Evolutionary conservation across 2,797 vertebrate genomes (phyloP), one percentile per base, ranked within the genome.

Genomic region (Crocodylus rhombifer): DNA sequence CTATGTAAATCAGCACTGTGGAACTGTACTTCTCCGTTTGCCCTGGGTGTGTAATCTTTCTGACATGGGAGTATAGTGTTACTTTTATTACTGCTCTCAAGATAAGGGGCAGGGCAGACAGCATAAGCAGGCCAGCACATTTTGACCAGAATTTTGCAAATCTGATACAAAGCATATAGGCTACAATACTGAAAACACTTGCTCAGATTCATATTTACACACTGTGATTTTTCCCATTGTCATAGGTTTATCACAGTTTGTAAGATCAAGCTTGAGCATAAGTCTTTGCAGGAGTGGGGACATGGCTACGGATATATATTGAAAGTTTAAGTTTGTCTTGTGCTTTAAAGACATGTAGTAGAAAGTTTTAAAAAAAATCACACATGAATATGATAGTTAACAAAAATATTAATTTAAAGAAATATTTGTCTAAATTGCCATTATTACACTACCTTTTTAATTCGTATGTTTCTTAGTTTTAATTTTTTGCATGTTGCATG

Each of bases 11-110:
- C 64, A 84, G 76, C 88, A 82, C 14, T 86, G 76, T 78, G 80
- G 91, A 94, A 95, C 88, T 93, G 74, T 77, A 63, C 26, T 77
- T 69, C 80, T 85, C 58, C 82, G 79, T 51, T 69, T 65, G 60
- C 77, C 79, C 80, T 69, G 87, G 65, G 51, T 78, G 62, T 75
- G 64, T 71, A 51, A 73, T 84, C 17, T 33, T 82, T 86, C 80
- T 60, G 55, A 23, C 1, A n/a, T 18, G 84, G 63, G 33, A 82
- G 55, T 86, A 60, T 90, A 86, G 26, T 15, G 30, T 76, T 82
- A 55, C 51, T 88, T 94, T 62, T 78, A 67, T 67, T 55, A 30
- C 30, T 77, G 76, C 84, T 81, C 80, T 92, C 64, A 76, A 78
- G 88, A 28, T 82, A 76, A 3, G 2, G 89, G 42, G 30, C 56